Evolutionary conservation across 2,797 vertebrate species (phyloP).

Genomic region (Hyperoplus lanceolatus): DNA sequence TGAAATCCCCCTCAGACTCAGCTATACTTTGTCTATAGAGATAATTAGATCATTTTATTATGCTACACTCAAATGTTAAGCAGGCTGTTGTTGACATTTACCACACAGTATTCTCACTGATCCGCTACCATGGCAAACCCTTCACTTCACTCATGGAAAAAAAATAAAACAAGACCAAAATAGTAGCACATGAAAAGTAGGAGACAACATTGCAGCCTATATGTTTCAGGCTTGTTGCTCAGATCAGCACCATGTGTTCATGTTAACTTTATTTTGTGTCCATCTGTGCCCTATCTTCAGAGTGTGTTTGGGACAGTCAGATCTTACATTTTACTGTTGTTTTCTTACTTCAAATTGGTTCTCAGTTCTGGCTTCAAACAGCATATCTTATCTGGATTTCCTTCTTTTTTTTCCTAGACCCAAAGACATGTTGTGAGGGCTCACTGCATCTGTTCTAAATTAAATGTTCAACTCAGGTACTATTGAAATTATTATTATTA

Average conservation of each 20-base stretch:
- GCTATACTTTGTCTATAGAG: neutral
- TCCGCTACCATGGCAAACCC: too few relatives aligned
- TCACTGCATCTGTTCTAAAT: conserved; percentile 32
- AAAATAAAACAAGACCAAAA: too few relatives aligned
- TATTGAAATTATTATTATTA: conserved; percentile 1
- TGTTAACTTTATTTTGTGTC: conserved; percentile 3
- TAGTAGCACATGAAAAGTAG: conserved; percentile 2
- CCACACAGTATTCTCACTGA: neutral
- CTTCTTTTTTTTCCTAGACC: neutral
- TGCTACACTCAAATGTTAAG: neutral
- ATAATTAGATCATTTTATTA: neutral
- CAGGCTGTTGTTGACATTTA: neutral
- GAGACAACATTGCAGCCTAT: conserved; percentile 8
- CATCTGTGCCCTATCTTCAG: conserved; percentile 14
- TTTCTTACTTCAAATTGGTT: conserved; percentile 8
- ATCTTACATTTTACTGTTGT: neutral
- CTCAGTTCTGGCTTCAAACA: neutral
- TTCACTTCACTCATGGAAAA: neutral
- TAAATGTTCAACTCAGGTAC: neutral
- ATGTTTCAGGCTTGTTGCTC: conserved; percentile 11
- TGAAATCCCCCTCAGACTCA: neutral
- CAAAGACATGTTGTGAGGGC: neutral
- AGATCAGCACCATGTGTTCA: conserved; percentile 18
- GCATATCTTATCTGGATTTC: conserved; percentile 8
- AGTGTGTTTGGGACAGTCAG: neutral